Conservation (phyloP, 2,888 invertebrate species). For the Erpobdella octoculata region DNA sequence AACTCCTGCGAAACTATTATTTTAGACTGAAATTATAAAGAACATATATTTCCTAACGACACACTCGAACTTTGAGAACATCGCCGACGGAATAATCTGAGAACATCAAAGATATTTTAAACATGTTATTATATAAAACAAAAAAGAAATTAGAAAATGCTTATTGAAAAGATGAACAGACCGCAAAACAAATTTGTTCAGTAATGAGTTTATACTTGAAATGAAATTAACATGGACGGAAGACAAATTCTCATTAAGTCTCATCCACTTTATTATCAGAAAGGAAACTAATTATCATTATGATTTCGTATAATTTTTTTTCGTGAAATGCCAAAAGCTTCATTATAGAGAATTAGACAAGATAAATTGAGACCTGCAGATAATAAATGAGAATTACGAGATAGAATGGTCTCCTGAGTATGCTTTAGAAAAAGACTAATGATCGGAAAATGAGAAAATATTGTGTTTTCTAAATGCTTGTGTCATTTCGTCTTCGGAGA, state of each 20-base stretch:
- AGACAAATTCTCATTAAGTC: no score
- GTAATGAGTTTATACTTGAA: not conserved
- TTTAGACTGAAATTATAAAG: no score
- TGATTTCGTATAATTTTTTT: constrained; percentile 6
- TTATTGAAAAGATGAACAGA: no score
- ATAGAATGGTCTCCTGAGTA: constrained; percentile 10
- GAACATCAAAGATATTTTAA: no score
- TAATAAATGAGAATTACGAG: constrained; percentile 7
- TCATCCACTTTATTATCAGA: no score
- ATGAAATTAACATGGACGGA: not conserved
- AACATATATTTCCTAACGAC: no score
- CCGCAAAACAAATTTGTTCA: no score
- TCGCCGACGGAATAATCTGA: no score
- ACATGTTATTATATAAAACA: no score
- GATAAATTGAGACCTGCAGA: not conserved
- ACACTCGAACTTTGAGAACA: no score
- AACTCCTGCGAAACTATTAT: no score
- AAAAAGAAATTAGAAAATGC: no score
- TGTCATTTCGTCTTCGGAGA: constrained; percentile 7
- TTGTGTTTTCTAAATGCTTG: constrained; percentile 10
- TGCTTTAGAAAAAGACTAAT: constrained; percentile 13
- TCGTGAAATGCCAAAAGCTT: not conserved
- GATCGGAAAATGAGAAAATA: constrained; percentile 13
- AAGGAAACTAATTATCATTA: not conserved
- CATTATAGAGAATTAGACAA: constrained; percentile 10